Percentiles rank a stretch among this genome's conserved stretches.
Evolutionary conservation across 2,113 vertebrate genomes (phyloP).

Genomic region (Pampusana beccarii): DNA sequence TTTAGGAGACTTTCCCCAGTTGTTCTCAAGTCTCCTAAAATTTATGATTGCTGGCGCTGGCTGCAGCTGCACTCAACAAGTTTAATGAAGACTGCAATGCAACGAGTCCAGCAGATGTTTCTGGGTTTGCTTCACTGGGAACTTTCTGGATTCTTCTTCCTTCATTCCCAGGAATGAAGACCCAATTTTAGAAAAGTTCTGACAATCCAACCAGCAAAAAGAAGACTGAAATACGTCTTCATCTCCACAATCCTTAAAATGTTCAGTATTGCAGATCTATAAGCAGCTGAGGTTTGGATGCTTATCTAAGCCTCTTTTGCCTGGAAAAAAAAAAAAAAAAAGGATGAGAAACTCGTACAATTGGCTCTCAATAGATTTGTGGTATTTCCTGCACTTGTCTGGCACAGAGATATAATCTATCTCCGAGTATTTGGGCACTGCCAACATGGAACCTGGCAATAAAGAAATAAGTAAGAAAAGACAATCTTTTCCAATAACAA

Average conservation of each 20-base stretch:
- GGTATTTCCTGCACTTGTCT: conserved; percentile 51
- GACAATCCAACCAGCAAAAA: conserved; percentile 2
- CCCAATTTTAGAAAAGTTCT: conserved; percentile 52
- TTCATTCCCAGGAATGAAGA: conserved; percentile 58
- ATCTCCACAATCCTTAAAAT: not conserved
- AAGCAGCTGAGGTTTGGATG: not conserved
- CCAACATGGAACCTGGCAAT: not conserved
- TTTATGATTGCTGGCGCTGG: not conserved
- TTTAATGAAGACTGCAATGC: conserved; percentile 38
- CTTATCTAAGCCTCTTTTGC: not conserved
- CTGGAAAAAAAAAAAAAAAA: conserved; percentile 1
- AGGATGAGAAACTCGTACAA: not conserved
- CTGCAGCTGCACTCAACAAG: not conserved
- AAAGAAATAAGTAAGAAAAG: conserved; percentile 2
- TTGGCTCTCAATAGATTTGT: conserved; percentile 13
- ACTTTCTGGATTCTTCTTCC: conserved; percentile 41
- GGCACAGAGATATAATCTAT: not conserved
- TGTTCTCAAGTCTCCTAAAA: not conserved
- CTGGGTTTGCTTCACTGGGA: conserved; percentile 42
- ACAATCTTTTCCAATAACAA: not conserved
- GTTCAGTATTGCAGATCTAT: not conserved
- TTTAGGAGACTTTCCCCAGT: not conserved
- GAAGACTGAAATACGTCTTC: conserved; percentile 10
- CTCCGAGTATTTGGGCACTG: not conserved
- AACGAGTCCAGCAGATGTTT: conserved; percentile 56